A percentile compares a stretch with the other conserved stretches of the same genome.
phyloP scores from a whole-genome alignment of 30 jellyfish, hydroid and myxozoan species.

The Calvadosia cruxmelitensis region DNA sequence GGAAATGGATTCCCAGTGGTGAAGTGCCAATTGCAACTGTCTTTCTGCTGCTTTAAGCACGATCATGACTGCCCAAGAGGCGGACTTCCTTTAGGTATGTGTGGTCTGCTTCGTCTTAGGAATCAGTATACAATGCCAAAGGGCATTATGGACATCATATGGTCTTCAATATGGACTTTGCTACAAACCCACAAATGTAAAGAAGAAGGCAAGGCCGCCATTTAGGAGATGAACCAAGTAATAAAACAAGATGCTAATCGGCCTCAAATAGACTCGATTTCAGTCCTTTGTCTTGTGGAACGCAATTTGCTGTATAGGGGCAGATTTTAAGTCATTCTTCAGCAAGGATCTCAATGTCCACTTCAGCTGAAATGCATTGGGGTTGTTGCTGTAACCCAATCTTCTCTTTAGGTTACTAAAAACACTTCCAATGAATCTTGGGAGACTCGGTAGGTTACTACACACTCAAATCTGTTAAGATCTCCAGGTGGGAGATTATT shows the following conservation, averaged over 20 bases:
- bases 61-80: no score
- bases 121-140: conserved; percentile 5
- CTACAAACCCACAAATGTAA: conserved; percentile 17
- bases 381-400: conserved; percentile 34
- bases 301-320: conserved; percentile 10
- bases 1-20: no score
- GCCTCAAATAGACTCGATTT: neutral
- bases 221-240: conserved; percentile 6
- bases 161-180: neutral
- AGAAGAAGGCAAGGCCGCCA: conserved; percentile 11
- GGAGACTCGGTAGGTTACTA: conserved; percentile 17
- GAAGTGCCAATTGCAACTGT: no score
- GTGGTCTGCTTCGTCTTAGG: no score
- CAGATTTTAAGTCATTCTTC: conserved; percentile 6
- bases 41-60: no score
- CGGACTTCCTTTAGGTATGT: no score
- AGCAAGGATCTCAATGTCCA: conserved; percentile 24
- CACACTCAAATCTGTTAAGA: conserved; percentile 4
- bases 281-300: neutral
- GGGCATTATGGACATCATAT: conserved; percentile 19
- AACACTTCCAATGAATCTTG: conserved; percentile 33
- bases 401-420: conserved; percentile 30
- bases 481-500: neutral
- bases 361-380: conserved; percentile 16
- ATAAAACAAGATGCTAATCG: neutral